Base-by-base conservation (phyloP, 92 coral and sea anemone species). In the Siderastrea radians region DNA sequence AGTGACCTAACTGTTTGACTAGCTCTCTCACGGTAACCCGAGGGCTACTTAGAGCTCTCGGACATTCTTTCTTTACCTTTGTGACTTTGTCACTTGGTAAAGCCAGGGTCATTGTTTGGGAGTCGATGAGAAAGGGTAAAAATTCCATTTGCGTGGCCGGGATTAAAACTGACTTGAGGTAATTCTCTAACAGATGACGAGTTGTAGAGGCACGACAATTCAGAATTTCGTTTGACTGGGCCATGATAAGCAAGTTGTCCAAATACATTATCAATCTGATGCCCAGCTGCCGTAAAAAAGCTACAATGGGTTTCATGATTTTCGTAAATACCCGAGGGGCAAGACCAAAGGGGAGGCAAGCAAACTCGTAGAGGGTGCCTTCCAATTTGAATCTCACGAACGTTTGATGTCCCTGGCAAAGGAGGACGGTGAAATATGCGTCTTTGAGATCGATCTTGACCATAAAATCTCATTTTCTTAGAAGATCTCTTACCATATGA, bases 61-160 rank as follows among this genome's bases (percentile, higher is more conserved):
- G 63, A 59, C 63, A 59, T 12, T 7, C 63, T 59, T 59, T 59
- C 82, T 82, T 88, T 68, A 88, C 87, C 63, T 58, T 73, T 59
- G 70, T 73, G 59, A 88, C 76, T 67, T 88, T 81, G 87, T 88
- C 87, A 9, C 87, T 73, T 54, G 92, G 87, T 57, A 88, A 87
- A 57, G 87, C 72, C 49, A 82, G 83, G 57, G 92, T 72, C 73
- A 88, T 59, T 47, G 87, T 59, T 8, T 8, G 16, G 63, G 63
- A 59, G 16, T 59, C 63, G 3, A 59, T 59, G 0, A 59, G 14
- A 12, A 59, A 59, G 16, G 12, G 3, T 7, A 59, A 13, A 12
- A 59, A 59, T 13, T 59, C 63, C 15, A 59, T 59, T 13, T 59
- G 13, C 3, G 63, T 59, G 63, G 63, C 63, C 3, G 63, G 63